A percentile compares a stretch with the other conserved stretches of the same genome.
phyloP scores from a whole-genome alignment of 2,113 vertebrate species.

The Lamprotornis superbus region DNA sequence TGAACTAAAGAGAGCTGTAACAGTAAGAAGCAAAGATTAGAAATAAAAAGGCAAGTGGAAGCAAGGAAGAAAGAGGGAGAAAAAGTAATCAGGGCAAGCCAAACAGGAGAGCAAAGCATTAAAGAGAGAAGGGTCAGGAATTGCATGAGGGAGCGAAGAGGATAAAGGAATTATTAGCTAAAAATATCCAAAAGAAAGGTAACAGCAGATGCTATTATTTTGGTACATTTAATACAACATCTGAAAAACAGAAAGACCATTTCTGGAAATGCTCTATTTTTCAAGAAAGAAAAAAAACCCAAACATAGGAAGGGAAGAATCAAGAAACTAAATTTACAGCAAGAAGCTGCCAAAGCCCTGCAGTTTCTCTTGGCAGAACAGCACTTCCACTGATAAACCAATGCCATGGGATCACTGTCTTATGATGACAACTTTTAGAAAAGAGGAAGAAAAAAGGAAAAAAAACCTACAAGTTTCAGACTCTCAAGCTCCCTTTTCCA shows the following conservation, averaged over 20 bases:
- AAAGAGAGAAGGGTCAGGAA: neutral
- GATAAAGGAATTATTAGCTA: slow-evolving; percentile 29
- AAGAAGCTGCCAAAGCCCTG: neutral
- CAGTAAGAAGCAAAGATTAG: neutral
- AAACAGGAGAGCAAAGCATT: neutral
- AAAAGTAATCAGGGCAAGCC: neutral
- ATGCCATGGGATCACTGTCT: neutral
- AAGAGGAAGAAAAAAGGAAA: neutral
- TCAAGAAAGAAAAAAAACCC: neutral
- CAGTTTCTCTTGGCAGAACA: neutral
- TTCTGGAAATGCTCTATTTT: neutral
- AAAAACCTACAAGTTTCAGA: neutral
- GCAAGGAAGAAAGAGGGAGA: neutral
- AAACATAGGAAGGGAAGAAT: neutral
- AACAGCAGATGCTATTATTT: neutral
- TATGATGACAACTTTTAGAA: neutral
- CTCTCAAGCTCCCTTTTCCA: neutral
- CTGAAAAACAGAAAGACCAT: neutral
- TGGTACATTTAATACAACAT: neutral
- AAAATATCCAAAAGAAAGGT: slow-evolving; percentile 31
- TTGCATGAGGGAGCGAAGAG: neutral
- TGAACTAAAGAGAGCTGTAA: neutral
- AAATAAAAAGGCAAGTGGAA: neutral
- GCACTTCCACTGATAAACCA: neutral
- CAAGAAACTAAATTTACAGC: neutral